These are phyloP conservation scores for Rhinopomastus cyanomelas DNA, from an alignment of 2,113 vertebrate genomes.

Conservation along the genomic window DNA sequence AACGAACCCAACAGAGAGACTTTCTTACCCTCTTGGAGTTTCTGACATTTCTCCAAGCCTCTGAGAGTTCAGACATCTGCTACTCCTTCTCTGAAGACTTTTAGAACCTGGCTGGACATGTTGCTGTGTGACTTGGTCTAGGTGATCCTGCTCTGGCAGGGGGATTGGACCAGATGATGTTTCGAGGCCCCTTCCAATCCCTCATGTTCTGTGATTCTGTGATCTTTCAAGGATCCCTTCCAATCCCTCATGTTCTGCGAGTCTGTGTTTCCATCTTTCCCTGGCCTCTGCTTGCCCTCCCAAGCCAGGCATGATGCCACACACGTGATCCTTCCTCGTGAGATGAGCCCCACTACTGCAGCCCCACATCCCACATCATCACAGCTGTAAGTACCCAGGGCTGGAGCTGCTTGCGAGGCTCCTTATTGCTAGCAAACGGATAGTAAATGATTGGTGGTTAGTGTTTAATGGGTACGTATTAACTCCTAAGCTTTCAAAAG, in stretches of 20 bases:
- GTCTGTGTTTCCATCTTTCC: too few species aligned
- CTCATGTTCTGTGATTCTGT: too few species aligned
- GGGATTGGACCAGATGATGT: too few species aligned
- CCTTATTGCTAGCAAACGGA: not conserved
- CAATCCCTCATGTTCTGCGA: too few species aligned
- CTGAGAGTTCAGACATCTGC: not conserved
- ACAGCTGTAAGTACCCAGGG: accelerated
- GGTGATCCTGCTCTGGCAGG: too few species aligned
- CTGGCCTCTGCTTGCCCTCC: not conserved
- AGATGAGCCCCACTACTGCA: not conserved
- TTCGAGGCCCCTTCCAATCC: too few species aligned
- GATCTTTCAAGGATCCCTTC: too few species aligned
- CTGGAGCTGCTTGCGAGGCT: accelerated
- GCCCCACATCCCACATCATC: accelerated
- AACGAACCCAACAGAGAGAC: not conserved
- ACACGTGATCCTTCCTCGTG: not conserved
- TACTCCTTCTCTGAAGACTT: too few species aligned
- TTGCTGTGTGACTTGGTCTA: too few species aligned
- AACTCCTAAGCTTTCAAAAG: constrained; percentile 34
- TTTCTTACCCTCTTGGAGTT: not conserved
- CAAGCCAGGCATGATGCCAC: not conserved
- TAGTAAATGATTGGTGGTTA: not conserved
- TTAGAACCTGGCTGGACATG: too few species aligned
- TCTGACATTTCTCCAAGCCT: not conserved
- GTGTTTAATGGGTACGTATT: not conserved